Evolutionary conservation across 1,140 invertebrate genomes (phyloP).

Genomic region (Drosophila sturtevanti): DNA sequence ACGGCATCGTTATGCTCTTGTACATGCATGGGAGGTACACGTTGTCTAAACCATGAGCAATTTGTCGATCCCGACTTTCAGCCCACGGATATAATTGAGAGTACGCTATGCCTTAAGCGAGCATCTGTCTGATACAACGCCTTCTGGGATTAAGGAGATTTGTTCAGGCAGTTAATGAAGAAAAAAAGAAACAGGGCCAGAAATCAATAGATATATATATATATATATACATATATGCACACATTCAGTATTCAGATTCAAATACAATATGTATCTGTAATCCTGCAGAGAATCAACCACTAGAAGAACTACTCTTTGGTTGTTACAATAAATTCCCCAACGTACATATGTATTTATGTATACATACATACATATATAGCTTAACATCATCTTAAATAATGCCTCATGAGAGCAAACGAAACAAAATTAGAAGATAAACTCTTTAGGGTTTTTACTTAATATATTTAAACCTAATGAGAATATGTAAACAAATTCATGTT

Average conservation of each 20-base stretch:
- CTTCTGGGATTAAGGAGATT: slow-evolving; percentile 6
- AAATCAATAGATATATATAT: neutral
- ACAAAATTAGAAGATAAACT: no score
- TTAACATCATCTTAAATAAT: neutral
- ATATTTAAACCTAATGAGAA: neutral
- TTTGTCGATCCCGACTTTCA: slow-evolving; percentile 84
- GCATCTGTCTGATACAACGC: slow-evolving; percentile 74
- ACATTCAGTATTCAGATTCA: no score
- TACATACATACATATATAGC: slow-evolving; percentile 13
- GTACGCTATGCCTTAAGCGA: slow-evolving; percentile 74
- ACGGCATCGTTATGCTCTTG: slow-evolving; percentile 80
- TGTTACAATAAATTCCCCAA: slow-evolving; percentile 38
- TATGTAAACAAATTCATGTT: neutral
- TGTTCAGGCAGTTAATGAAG: slow-evolving; percentile 14
- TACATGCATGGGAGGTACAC: slow-evolving; percentile 78
- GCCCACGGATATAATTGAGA: slow-evolving; percentile 82
- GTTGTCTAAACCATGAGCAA: slow-evolving; percentile 83
- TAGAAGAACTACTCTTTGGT: slow-evolving; percentile 28
- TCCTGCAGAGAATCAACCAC: slow-evolving; percentile 55
- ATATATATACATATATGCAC: no score
- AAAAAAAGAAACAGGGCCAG: neutral
- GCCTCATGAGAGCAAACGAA: neutral
- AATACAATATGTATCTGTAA: slow-evolving; percentile 12
- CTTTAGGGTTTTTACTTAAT: neutral
- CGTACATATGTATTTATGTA: neutral